Conservation (phyloP, 2,113 vertebrate genomes). For the Myotis lucifugus region DNA sequence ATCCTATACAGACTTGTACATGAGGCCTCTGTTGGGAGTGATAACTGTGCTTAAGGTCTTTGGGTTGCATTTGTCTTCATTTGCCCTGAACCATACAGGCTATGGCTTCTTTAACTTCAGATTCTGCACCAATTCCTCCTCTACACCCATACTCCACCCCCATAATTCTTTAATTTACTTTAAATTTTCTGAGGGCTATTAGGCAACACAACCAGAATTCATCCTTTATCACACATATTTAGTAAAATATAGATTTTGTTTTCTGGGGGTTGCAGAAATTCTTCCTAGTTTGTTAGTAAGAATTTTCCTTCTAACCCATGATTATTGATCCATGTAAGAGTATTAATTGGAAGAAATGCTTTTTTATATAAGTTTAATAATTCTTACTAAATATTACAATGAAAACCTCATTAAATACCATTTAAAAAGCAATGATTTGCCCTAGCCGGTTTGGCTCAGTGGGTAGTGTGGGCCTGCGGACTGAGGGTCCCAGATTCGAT, state of each 20-base stretch:
- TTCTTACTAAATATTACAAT: neutral
- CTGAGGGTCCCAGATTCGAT: too few relatives aligned
- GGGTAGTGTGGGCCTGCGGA: too few relatives aligned
- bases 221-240: neutral
- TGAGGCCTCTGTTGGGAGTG: neutral
- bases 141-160: accelerated
- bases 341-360: neutral
- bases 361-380: neutral
- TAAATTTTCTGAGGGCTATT: neutral
- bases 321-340: neutral
- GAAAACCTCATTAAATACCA: neutral
- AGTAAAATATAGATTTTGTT: neutral
- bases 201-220: neutral
- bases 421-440: neutral
- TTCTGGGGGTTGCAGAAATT: neutral
- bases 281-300: neutral
- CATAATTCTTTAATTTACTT: neutral
- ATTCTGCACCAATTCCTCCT: neutral
- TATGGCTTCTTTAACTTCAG: neutral
- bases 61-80: neutral
- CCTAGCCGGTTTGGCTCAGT: too few relatives aligned
- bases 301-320: neutral
- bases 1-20: neutral
- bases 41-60: neutral
- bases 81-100: neutral